Base-by-base conservation (phyloP, 1,140 invertebrate species). In the Bathynomus jamesi region DNA sequence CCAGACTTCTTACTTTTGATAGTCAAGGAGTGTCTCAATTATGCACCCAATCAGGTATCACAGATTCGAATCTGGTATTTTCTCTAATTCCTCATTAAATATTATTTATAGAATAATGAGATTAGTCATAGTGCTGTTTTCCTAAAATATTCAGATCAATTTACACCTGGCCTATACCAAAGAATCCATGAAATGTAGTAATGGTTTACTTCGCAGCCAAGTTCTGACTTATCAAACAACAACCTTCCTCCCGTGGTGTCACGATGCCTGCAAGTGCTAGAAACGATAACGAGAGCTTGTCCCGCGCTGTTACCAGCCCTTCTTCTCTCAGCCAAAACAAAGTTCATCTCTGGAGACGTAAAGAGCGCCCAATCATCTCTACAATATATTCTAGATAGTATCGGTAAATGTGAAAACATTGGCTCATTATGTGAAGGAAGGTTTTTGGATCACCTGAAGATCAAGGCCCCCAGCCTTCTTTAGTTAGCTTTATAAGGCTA, bases 1-100 rank as follows among this genome's bases (percentile, higher is more conserved):
- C 91, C 94, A 2, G 91, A 94, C 82, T 91, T 97, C 75, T 83
- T 95, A 27, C 80, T 95, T 10, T 87, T 92, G 74, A 85, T 96
- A 8, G 88, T 89, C 8, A 86, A 89, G 75, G 89, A 93, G 78
- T 90, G 92, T 78, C 83, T 95, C 8, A 83, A 88, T 71, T 89
- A 91, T 83, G 86, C 88, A 32, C 89, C 91, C 2, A 85, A 87
- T 75, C 81, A 83, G 78, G 83, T 85, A 79, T 73, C 78, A 29
- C 30, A 11, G 29, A 13, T 24, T 53, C n/a, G n/a, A n/a, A n/a
- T n/a, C n/a, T n/a, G n/a, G 11, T 30, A n/a, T 28, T 29, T 28
- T 8, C 13, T 69, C 28, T 61, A 24, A 7, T 69, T 0, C 46
- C 24, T 25, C 28, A 21, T 31, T 40, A 13, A 8, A n/a, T n/a